These are phyloP conservation scores for Magallana angulata DNA, from an alignment of 1,140 invertebrate genomes.

Conservation along the genomic window DNA sequence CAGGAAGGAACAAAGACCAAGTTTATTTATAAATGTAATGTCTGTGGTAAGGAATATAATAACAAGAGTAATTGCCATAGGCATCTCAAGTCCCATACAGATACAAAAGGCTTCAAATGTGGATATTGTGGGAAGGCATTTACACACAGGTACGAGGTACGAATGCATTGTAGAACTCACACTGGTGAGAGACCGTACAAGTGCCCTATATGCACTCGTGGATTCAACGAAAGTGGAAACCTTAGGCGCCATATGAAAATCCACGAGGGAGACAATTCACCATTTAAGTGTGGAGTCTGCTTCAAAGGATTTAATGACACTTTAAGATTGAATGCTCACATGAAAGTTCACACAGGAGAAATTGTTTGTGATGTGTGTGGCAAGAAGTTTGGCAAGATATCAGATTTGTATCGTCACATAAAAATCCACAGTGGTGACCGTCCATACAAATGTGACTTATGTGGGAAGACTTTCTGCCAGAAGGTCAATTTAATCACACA, in stretches of 20 bases:
- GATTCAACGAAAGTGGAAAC: constrained; percentile 95
- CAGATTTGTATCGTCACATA: constrained; percentile 61
- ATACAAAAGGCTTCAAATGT: constrained; percentile 56
- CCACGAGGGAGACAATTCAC: constrained; percentile 59
- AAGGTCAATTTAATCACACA: constrained; percentile 96
- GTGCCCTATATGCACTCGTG: constrained; percentile 82
- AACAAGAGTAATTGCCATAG: constrained; percentile 55
- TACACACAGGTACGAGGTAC: constrained; percentile 52
- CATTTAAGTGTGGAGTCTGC: constrained; percentile 59
- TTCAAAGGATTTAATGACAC: constrained; percentile 57
- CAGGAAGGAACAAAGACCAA: constrained; percentile 48
- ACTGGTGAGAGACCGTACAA: constrained; percentile 68
- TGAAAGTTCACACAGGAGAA: constrained; percentile 56
- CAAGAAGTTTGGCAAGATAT: constrained; percentile 55
- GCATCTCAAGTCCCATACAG: constrained; percentile 55
- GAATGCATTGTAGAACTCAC: constrained; percentile 64
- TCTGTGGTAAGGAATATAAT: constrained; percentile 57
- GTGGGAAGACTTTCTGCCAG: constrained; percentile 90
- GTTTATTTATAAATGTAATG: constrained; percentile 58
- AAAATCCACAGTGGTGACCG: constrained; percentile 69
- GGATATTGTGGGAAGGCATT: constrained; percentile 56
- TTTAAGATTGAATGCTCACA: constrained; percentile 52
- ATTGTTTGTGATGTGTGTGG: constrained; percentile 55
- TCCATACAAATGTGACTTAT: constrained; percentile 67
- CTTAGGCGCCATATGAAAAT: constrained; percentile 87